These are phyloP conservation scores for Lepidochrysops patricia DNA, from an alignment of 2,888 invertebrate genomes.

Conservation along the genomic window DNA sequence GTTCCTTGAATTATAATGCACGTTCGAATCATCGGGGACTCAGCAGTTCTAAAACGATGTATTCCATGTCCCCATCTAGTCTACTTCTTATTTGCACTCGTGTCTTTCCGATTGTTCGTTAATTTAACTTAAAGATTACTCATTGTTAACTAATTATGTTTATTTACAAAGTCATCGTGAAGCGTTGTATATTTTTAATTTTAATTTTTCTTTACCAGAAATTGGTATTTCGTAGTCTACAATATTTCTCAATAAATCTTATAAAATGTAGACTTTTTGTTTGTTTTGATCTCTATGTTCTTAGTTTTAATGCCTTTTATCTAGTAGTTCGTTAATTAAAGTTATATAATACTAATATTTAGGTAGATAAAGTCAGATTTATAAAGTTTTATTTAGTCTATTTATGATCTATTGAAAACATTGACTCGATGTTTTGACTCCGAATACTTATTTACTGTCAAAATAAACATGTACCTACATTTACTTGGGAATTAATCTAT, in stretches of 20 bases:
- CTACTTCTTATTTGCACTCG: background rate
- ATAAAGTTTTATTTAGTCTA: background rate
- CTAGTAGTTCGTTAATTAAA: too few relatives aligned
- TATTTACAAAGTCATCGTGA: too few relatives aligned
- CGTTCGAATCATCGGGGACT: constrained; percentile 19
- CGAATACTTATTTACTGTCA: background rate
- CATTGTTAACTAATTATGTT: background rate
- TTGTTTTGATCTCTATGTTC: too few relatives aligned
- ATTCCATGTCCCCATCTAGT: background rate
- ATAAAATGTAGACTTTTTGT: too few relatives aligned
- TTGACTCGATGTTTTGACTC: background rate
- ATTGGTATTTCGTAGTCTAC: too few relatives aligned
- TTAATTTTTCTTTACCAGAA: too few relatives aligned
- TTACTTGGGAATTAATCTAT: background rate
- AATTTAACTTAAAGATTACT: background rate
- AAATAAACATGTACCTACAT: constrained; percentile 1
- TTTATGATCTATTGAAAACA: background rate
- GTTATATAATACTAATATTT: too few relatives aligned
- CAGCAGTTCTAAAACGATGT: constrained; percentile 17
- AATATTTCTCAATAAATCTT: too few relatives aligned
- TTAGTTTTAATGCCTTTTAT: too few relatives aligned
- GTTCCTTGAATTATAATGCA: constrained; percentile 29
- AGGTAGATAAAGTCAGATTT: background rate
- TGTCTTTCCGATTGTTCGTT: background rate
- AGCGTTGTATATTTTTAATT: too few relatives aligned